A percentile compares a stretch with the other conserved stretches of the same genome.
phyloP scores from a whole-genome alignment of 1,140 invertebrate genomes.

The Lepidotrigona ventralis region DNA sequence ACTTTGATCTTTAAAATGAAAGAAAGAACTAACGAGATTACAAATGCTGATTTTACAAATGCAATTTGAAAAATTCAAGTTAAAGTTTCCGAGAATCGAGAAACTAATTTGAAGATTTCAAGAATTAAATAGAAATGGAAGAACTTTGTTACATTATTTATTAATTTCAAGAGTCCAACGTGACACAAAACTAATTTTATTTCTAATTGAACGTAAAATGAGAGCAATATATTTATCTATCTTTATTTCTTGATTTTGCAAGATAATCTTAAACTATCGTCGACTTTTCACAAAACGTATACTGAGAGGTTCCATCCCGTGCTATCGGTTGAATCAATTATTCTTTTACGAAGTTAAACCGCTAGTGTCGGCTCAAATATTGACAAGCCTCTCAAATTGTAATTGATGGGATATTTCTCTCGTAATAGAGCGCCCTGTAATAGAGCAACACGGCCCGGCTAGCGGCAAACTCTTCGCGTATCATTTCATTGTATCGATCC shows the following conservation, averaged over 20 bases:
- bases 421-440: constrained; percentile 10
- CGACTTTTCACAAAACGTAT: neutral
- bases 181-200: neutral
- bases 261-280: neutral
- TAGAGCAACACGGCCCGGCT: constrained; percentile 40
- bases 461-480: constrained; percentile 30
- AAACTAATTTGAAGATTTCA: no score
- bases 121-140: no score
- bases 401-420: constrained; percentile 58
- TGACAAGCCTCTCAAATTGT: constrained; percentile 55
- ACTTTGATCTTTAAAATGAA: neutral
- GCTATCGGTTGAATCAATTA: constrained; percentile 53
- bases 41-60: neutral
- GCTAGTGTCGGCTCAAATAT: constrained; percentile 54
- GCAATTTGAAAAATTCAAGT: no score
- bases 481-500: constrained; percentile 58
- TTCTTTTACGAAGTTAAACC: constrained; percentile 57
- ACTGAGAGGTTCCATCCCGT: no score
- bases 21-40: neutral
- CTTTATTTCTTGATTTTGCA: neutral
- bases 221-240: neutral
- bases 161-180: neutral
- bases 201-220: neutral
- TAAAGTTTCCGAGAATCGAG: no score
- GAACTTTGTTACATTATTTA: no score